These are phyloP conservation scores for Tangachromis dhanisi DNA, from an alignment of 2,113 vertebrate genomes.

Conservation along the genomic window DNA sequence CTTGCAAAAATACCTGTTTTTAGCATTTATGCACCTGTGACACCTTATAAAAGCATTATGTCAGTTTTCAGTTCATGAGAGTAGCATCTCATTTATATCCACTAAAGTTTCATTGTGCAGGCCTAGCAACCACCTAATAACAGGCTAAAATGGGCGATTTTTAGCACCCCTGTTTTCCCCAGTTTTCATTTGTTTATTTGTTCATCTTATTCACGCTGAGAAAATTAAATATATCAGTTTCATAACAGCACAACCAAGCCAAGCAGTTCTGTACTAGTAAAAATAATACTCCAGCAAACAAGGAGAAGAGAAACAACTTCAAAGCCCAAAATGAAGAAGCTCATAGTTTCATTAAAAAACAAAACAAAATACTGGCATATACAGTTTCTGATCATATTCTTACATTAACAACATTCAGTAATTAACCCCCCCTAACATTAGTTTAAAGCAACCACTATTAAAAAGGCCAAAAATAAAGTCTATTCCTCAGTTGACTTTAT, in stretches of 20 bases:
- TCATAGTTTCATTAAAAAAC: neutral
- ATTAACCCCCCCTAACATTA: neutral
- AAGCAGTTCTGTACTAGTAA: neutral
- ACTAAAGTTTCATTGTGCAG: neutral
- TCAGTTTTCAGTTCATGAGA: neutral
- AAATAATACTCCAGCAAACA: neutral
- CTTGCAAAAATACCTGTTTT: neutral
- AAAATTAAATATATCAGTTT: neutral
- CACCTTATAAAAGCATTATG: neutral
- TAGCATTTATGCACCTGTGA: neutral
- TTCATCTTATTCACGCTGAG: neutral
- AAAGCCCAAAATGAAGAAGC: neutral
- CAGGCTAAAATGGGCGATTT: neutral
- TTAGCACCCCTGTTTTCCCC: neutral
- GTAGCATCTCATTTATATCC: neutral
- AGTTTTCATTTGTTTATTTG: neutral
- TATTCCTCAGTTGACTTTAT: neutral
- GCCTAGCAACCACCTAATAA: neutral
- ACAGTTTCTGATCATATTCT: neutral
- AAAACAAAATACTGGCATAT: neutral
- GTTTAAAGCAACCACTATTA: neutral
- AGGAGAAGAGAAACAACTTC: neutral
- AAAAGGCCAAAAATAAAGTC: neutral
- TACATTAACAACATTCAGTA: neutral
- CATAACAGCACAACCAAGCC: neutral